These are phyloP conservation scores for Sylvilagus floridanus DNA, from an alignment of 2,797 vertebrate genomes.

Conservation along the genomic window DNA sequence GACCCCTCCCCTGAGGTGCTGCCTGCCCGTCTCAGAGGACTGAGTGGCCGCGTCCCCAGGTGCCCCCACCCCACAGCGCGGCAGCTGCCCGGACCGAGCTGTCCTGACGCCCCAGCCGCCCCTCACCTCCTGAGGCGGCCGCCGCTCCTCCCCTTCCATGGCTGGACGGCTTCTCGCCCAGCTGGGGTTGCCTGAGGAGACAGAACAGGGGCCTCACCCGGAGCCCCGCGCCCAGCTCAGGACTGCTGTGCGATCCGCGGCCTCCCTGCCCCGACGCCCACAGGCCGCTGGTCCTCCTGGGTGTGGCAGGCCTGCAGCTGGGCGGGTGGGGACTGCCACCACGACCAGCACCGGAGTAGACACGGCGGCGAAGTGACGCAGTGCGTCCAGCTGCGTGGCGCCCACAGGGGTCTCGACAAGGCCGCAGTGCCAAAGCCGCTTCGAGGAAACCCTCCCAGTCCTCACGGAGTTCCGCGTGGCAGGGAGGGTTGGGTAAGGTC, in stretches of 20 bases:
- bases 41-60: neutral
- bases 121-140: slow-evolving; percentile 62
- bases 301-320: neutral
- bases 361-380: too few species aligned
- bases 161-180: neutral
- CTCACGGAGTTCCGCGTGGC: too few species aligned
- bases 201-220: neutral
- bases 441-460: neutral
- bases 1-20: neutral
- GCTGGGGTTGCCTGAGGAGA: slow-evolving; percentile 50
- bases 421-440: neutral
- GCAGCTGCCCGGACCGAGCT: too few species aligned
- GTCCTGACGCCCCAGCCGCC: too few species aligned
- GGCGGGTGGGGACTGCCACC: fast-evolving
- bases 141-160: slow-evolving; percentile 75
- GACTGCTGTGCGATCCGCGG: fast-evolving
- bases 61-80: fast-evolving
- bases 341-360: neutral
- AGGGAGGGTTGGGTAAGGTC: too few species aligned
- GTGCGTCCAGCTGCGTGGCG: too few species aligned
- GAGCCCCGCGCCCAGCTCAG: neutral
- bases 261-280: neutral
- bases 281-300: neutral
- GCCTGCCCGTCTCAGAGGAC: neutral
- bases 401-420: too few species aligned